Conservation (phyloP, 35 echinoderm and acorn worm genomes). For the Patiria miniata region DNA sequence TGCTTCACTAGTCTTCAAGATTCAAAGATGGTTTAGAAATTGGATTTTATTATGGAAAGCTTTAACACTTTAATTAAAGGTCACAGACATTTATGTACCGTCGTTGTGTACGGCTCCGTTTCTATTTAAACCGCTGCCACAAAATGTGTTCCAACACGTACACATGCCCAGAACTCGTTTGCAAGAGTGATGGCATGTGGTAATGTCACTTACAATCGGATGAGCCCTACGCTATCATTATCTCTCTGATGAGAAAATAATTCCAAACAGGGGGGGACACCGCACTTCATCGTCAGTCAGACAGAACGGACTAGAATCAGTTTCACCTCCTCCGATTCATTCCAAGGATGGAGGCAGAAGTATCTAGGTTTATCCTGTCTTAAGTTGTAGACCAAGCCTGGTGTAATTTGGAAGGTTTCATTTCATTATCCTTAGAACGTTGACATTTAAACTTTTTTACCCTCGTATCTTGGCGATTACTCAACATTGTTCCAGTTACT, state of each 20-base stretch:
- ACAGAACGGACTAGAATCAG: neutral
- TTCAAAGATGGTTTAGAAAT: no score
- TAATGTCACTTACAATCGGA: conserved; percentile 14
- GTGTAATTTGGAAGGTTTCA: conserved; percentile 11
- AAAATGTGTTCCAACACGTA: no score
- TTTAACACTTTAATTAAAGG: no score
- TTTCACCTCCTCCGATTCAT: neutral
- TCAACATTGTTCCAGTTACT: no score
- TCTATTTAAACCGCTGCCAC: no score
- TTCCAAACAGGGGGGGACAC: neutral
- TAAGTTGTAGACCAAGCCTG: neutral
- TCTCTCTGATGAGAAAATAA: conserved; percentile 11
- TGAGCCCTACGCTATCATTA: conserved; percentile 3
- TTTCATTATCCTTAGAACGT: conserved; percentile 9
- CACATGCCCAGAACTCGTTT: neutral
- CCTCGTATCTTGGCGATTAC: no score
- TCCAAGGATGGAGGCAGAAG: neutral
- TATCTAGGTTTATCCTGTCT: conserved; percentile 5
- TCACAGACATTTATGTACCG: no score
- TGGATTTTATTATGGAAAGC: no score
- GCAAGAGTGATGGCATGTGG: conserved; percentile 17
- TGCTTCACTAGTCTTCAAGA: no score
- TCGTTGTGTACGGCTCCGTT: no score
- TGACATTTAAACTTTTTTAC: neutral
- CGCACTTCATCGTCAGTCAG: neutral